Conservation (phyloP, 2,888 invertebrate species). For the Drosophila flavopinicola region DNA sequence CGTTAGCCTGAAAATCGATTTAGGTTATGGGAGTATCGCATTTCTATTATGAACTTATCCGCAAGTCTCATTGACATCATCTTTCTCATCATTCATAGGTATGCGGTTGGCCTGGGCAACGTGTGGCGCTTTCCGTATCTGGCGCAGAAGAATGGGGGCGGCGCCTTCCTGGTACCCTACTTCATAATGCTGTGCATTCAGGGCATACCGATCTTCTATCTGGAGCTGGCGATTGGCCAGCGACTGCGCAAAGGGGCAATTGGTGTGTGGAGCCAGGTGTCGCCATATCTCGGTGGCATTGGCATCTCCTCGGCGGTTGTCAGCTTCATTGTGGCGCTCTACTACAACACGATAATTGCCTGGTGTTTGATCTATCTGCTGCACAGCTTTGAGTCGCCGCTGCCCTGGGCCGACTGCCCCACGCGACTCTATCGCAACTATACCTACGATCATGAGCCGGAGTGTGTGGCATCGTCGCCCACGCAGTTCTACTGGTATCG, state of each 20-base stretch:
- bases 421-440: constrained; percentile 92
- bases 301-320: constrained; percentile 98
- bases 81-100: constrained; percentile 83
- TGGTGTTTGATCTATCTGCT: constrained; percentile 98
- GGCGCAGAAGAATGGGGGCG: constrained; percentile 97
- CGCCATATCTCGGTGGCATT: constrained; percentile 94
- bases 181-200: constrained; percentile 97
- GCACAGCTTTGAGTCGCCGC: constrained; percentile 95
- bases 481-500: constrained; percentile 98
- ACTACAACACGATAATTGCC: constrained; percentile 98
- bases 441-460: constrained; percentile 91
- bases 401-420: constrained; percentile 97
- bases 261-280: constrained; percentile 96
- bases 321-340: constrained; percentile 97
- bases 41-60: no score
- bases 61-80: no score
- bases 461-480: constrained; percentile 93
- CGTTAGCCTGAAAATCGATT: no score
- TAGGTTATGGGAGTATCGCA: no score
- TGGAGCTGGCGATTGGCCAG: constrained; percentile 98
- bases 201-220: constrained; percentile 97
- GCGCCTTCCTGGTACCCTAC: constrained; percentile 98
- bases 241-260: constrained; percentile 96
- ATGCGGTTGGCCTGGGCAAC: constrained; percentile 97
- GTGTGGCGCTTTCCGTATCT: constrained; percentile 98